Conservation (phyloP, 2,888 invertebrate genomes). For the Heliconius ethilla region DNA sequence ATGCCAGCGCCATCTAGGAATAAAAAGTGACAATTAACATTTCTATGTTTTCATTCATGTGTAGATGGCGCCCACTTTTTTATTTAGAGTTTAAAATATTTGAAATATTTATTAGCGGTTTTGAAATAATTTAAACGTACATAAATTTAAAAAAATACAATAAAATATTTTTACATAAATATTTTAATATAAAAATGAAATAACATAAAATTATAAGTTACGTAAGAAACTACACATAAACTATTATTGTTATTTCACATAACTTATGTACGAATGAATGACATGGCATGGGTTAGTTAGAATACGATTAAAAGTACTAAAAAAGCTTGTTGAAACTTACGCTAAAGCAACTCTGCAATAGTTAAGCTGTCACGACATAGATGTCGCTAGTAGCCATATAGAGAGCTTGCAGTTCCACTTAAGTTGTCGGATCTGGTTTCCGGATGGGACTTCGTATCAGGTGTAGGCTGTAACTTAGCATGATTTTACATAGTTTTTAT, state of each 20-base stretch:
- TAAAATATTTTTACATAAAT: too few species aligned
- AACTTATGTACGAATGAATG: too few species aligned
- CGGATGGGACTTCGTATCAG: conserved; percentile 10
- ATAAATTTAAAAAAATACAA: background rate
- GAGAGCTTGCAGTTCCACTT: background rate
- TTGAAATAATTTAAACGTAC: background rate
- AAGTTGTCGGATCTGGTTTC: conserved; percentile 13
- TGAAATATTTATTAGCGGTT: background rate
- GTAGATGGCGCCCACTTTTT: background rate
- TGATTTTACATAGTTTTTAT: background rate
- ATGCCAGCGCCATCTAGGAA: background rate
- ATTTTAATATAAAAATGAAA: background rate
- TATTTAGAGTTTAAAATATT: too few species aligned
- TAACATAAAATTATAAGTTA: background rate
- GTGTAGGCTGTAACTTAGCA: background rate
- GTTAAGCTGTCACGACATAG: background rate
- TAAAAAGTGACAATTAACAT: background rate
- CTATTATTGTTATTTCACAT: too few species aligned
- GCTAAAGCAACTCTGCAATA: background rate
- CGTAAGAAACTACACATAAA: too few species aligned
- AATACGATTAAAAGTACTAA: too few species aligned
- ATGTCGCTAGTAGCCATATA: conserved; percentile 6
- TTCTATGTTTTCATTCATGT: background rate
- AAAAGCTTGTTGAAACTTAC: too few species aligned
- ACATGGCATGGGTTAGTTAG: too few species aligned